Conservation (phyloP, 2,113 vertebrate species). For the Nettapus auritus region DNA sequence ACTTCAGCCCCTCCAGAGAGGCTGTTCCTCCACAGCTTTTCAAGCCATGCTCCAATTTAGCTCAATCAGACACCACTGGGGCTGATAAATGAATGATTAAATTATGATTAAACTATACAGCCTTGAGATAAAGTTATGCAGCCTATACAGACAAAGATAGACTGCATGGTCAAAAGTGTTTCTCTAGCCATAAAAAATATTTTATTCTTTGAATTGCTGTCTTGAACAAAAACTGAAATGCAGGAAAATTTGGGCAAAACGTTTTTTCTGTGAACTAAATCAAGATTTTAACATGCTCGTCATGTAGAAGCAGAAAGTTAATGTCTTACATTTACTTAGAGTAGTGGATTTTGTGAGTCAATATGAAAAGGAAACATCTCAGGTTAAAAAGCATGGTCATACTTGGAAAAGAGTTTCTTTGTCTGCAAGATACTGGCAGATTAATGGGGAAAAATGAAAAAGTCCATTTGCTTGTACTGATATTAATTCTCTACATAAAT, state of each 20-base stretch:
- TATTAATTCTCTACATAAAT: not conserved
- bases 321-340: not conserved
- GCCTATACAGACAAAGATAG: not conserved
- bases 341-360: not conserved
- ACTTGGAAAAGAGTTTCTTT: not conserved
- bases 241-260: fast-evolving
- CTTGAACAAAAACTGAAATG: not conserved
- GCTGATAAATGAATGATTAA: not conserved
- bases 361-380: not conserved
- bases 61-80: not conserved
- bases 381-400: not conserved
- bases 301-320: not conserved
- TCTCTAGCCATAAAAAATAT: not conserved
- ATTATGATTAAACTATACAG: not conserved
- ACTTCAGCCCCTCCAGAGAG: not conserved
- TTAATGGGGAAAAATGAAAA: not conserved
- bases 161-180: not conserved
- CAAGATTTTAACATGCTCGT: not conserved
- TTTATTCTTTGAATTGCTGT: no score
- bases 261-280: not conserved
- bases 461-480: not conserved
- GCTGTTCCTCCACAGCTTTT: not conserved
- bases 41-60: not conserved
- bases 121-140: not conserved
- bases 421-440: not conserved